phyloP scores from a whole-genome alignment of 2,888 invertebrate species.

The Calephelis perditalis region DNA sequence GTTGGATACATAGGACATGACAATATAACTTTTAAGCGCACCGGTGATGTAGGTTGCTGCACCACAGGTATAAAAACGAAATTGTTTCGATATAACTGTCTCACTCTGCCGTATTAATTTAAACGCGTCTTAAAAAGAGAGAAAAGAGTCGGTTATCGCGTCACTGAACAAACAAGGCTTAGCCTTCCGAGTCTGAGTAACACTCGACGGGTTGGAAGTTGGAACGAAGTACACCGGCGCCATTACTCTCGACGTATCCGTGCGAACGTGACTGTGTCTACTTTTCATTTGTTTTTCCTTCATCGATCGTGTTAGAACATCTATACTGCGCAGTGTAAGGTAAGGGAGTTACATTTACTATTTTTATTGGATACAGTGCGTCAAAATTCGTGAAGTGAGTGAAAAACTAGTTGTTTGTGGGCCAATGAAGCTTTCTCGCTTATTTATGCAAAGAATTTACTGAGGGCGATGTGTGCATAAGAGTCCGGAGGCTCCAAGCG shows the following conservation, averaged over 20 bases:
- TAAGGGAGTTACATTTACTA: conserved; percentile 61
- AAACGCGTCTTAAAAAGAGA: conserved; percentile 38
- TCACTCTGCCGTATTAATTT: conserved; percentile 35
- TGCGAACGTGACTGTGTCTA: conserved; percentile 71
- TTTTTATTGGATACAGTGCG: conserved; percentile 62
- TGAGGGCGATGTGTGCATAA: conserved; percentile 69
- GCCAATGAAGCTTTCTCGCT: conserved; percentile 62
- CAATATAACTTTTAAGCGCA: conserved; percentile 55
- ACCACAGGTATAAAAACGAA: conserved; percentile 53
- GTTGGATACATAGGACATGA: conserved; percentile 55
- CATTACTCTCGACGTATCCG: conserved; percentile 72
- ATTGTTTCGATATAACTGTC: conserved; percentile 37
- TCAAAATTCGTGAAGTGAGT: conserved; percentile 53
- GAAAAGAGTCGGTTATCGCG: conserved; percentile 47
- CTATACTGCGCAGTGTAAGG: conserved; percentile 74
- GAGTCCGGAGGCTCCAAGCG: conserved; percentile 59
- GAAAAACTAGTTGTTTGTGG: conserved; percentile 43
- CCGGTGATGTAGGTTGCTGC: conserved; percentile 73
- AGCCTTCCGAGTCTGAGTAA: conserved; percentile 67
- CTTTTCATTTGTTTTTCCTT: conserved; percentile 62
- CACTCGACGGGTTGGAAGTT: conserved; percentile 57
- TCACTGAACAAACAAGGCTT: conserved; percentile 71
- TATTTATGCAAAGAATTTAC: conserved; percentile 75
- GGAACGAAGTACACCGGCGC: conserved; percentile 57
- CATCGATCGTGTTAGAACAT: conserved; percentile 71